A percentile compares a stretch with the other conserved stretches of the same genome.
Evolutionary conservation across 2,797 vertebrate species (phyloP).

Genomic region (Parauchenoglanis punctatus): DNA sequence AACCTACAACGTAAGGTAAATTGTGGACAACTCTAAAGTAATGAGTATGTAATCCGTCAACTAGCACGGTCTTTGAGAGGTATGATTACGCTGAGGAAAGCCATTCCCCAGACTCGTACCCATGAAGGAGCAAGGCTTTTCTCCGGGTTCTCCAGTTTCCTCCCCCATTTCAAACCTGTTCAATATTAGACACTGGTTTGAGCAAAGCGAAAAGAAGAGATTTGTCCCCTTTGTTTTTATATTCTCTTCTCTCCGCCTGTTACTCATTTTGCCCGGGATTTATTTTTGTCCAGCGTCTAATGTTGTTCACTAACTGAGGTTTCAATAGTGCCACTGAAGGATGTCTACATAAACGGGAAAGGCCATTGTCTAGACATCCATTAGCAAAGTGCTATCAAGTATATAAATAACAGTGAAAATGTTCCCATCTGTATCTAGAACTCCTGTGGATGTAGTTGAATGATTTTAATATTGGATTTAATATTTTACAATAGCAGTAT

Average conservation of each 20-base stretch:
- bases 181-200: background rate
- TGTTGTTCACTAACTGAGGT: background rate
- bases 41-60: background rate
- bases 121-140: background rate
- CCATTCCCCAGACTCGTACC: background rate
- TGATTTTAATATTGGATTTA: no score
- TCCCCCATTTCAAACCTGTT: background rate
- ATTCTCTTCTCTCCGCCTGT: background rate
- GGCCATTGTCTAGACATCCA: conserved; percentile 23
- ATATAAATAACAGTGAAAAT: background rate
- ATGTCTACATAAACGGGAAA: background rate
- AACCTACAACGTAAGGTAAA: background rate
- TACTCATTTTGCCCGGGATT: background rate
- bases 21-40: background rate
- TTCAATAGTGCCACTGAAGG: background rate
- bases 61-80: background rate
- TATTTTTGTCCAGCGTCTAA: conserved; percentile 6
- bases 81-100: background rate
- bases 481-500: background rate
- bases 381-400: background rate
- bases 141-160: background rate
- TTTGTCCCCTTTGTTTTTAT: background rate
- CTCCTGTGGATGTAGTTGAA: background rate
- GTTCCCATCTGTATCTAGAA: background rate
- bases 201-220: background rate